These are phyloP conservation scores for Synergus laeviventris DNA, from an alignment of 2,888 invertebrate genomes.

Conservation along the genomic window DNA sequence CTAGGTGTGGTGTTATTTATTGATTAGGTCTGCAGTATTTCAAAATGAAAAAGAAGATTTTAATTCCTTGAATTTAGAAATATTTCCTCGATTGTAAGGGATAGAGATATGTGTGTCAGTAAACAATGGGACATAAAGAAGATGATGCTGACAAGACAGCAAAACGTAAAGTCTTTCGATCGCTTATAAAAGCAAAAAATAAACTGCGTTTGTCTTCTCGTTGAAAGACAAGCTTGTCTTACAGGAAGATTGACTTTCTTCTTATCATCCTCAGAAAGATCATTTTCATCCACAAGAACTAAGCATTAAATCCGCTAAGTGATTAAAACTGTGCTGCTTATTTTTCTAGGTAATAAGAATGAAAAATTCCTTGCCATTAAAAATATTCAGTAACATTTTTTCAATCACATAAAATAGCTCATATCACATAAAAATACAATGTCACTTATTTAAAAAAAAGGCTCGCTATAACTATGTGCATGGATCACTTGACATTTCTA, in stretches of 20 bases:
- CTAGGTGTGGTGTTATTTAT: slow-evolving; percentile 11
- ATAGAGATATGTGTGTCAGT: slow-evolving; percentile 7
- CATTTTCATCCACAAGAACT: slow-evolving; percentile 27
- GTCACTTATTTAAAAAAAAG: neutral
- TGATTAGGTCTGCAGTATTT: neutral
- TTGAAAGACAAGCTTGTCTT: slow-evolving; percentile 30
- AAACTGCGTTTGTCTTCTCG: slow-evolving; percentile 23
- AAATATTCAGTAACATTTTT: neutral
- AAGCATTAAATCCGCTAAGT: neutral
- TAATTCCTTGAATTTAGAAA: neutral
- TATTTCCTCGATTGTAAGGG: neutral
- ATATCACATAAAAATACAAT: neutral
- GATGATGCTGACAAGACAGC: slow-evolving; percentile 19
- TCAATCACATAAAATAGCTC: neutral
- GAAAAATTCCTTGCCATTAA: neutral
- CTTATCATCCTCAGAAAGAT: slow-evolving; percentile 28
- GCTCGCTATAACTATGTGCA: neutral
- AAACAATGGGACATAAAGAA: slow-evolving; percentile 31
- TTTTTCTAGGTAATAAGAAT: neutral
- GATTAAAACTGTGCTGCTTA: neutral
- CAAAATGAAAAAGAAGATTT: neutral
- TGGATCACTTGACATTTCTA: neutral
- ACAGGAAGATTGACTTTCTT: slow-evolving; percentile 17
- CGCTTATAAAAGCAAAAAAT: slow-evolving; percentile 20
- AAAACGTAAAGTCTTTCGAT: slow-evolving; percentile 23